Evolutionary conservation across 2,888 invertebrate species (phyloP).

Genomic region (Mechanitis messenoides): DNA sequence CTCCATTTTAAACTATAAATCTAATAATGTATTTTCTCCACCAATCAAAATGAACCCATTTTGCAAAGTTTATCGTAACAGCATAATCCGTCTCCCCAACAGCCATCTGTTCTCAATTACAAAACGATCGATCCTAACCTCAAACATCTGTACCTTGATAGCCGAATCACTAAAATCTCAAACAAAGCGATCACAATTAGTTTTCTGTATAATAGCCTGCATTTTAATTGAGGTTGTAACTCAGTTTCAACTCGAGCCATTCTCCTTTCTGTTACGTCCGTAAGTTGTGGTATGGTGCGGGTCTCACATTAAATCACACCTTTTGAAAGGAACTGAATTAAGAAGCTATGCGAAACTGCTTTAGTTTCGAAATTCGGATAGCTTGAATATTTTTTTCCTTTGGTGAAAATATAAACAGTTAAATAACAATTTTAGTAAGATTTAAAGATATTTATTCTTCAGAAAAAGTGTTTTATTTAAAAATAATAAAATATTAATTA

Average conservation of each 20-base stretch:
- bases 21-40: not conserved
- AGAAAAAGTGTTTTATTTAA: too few relatives aligned
- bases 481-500: too few relatives aligned
- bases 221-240: slow-evolving; percentile 38
- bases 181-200: slow-evolving; percentile 18
- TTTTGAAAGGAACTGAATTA: slow-evolving; percentile 36
- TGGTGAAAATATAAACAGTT: too few relatives aligned
- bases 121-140: slow-evolving; percentile 3
- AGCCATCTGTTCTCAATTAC: slow-evolving; percentile 6
- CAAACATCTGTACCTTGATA: slow-evolving; percentile 8
- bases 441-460: too few relatives aligned
- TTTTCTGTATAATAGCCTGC: slow-evolving; percentile 30
- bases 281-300: slow-evolving; percentile 33
- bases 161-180: slow-evolving; percentile 7
- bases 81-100: not conserved
- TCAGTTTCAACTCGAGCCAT: slow-evolving; percentile 31
- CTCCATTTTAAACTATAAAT: too few relatives aligned
- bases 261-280: slow-evolving; percentile 25
- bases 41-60: not conserved
- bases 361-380: slow-evolving; percentile 16
- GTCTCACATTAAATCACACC: slow-evolving; percentile 36
- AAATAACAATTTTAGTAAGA: too few relatives aligned
- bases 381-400: not conserved
- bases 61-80: not conserved
- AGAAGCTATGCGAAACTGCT: slow-evolving; percentile 29